A percentile compares a stretch with the other conserved stretches of the same genome.
phyloP scores from a whole-genome alignment of 2,113 vertebrate species.

The Tretioscincus oriximinensis region DNA sequence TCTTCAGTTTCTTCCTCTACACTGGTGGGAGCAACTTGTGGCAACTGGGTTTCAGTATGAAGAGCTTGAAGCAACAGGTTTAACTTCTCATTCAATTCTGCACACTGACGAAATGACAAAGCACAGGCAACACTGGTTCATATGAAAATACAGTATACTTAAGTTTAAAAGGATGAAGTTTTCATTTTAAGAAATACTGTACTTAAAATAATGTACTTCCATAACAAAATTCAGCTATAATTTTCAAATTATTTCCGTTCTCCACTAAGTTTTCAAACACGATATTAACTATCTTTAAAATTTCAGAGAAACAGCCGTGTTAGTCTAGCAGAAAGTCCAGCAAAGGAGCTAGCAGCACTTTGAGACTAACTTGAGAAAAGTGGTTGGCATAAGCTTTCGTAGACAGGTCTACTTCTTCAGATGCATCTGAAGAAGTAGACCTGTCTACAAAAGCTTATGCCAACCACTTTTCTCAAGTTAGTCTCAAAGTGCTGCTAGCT shows the following conservation, averaged over 20 bases:
- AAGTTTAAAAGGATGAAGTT: no score
- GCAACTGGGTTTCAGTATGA: conserved; percentile 79
- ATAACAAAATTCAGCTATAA: no score
- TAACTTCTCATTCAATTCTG: conserved; percentile 92
- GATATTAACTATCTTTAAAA: background rate
- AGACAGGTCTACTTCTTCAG: no score
- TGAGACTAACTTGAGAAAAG: no score
- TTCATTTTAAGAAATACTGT: background rate
- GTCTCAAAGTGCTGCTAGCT: no score
- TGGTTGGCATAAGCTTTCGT: no score
- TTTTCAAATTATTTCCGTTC: background rate
- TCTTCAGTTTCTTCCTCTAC: conserved; percentile 88
- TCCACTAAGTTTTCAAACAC: background rate
- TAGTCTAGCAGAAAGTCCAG: no score
- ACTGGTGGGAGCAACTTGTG: conserved; percentile 76
- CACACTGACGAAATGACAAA: conserved; percentile 74
- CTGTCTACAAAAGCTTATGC: no score
- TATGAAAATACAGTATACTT: background rate
- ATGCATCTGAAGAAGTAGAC: no score
- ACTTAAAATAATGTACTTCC: background rate
- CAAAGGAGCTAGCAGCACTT: no score
- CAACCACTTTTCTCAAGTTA: no score
- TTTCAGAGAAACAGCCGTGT: no score
- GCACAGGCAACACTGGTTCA: background rate
- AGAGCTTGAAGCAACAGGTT: conserved; percentile 91